Conservation (phyloP, 2,888 invertebrate species). For the Magallana nippona region DNA sequence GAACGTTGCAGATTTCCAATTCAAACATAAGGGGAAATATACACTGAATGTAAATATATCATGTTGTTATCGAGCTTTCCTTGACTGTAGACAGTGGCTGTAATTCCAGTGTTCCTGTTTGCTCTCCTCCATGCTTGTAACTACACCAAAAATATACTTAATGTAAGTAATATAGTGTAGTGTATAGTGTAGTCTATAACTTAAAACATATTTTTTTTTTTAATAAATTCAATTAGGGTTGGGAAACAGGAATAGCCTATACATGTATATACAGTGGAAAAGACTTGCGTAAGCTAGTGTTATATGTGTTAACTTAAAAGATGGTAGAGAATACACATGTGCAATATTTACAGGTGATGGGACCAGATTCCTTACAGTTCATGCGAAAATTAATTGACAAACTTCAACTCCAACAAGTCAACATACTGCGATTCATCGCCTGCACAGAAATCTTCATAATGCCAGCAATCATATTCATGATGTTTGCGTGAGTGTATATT, state of each 20-base stretch:
- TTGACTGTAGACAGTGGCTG: constrained; percentile 85
- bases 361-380: constrained; percentile 95
- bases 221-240: too few species aligned
- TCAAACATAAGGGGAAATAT: too few species aligned
- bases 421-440: constrained; percentile 93
- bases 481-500: constrained; percentile 88
- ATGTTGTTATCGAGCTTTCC: constrained; percentile 50
- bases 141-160: constrained; percentile 85
- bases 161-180: background rate
- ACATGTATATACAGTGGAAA: too few species aligned
- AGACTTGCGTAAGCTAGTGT: too few species aligned
- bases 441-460: constrained; percentile 91
- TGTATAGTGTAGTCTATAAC: background rate
- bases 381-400: constrained; percentile 91
- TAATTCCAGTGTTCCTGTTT: constrained; percentile 94
- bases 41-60: too few species aligned
- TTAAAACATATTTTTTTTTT: too few species aligned
- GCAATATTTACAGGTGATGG: constrained; percentile 86
- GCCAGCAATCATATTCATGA: constrained; percentile 82
- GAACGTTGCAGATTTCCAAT: too few species aligned
- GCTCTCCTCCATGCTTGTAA: constrained; percentile 95
- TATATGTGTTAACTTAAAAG: too few species aligned
- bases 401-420: constrained; percentile 93
- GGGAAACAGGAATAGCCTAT: too few species aligned
- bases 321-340: constrained; percentile 82